Evolutionary conservation across 2,888 invertebrate species (phyloP), one percentile per base, ranked within the genome.

Genomic region (Anthophora plumipes): DNA sequence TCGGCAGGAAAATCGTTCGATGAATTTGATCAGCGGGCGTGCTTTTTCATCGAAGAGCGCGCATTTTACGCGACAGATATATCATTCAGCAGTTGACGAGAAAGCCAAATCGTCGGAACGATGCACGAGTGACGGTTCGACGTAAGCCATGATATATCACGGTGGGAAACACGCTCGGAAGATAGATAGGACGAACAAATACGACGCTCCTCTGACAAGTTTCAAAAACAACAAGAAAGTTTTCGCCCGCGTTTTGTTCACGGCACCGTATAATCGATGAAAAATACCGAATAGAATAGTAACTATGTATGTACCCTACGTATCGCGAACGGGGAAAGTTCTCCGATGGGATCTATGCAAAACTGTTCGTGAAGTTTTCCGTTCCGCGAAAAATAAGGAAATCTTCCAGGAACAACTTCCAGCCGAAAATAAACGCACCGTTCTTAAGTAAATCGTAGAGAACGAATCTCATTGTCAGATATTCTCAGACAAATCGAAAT

Each of bases 381-480:
- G 25, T 60, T 25, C 14, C 41, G 25, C 8, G 20, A 63, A 69
- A n/a, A 57, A 43, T 46, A 63, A 64, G 76, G 39, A 63, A 55
- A 63, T 63, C 55, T n/a, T 12, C n/a, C 0, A 8, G 12, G 50
- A 25, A 22, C 41, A 64, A 57, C 12, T 68, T 76, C n/a, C 17
- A 4, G 31, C 22, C 6, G 12, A 43, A 52, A 63, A 69, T 76
- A 64, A 68, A 76, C 76, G 69, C 63, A n/a, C 50, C 61, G 41
- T 50, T 57, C 63, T 76, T 76, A 76, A 76, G 77, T 76, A 78
- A 78, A 78, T 78, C 63, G 68, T 43, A 39, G 43, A 12, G 25
- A 3, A 4, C 31, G 22, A 12, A 11, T 14, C 25, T 54, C 57
- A n/a, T n/a, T n/a, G n/a, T 52, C 17, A 12, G 12, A 39, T n/a